Evolutionary conservation across 2,888 invertebrate genomes (phyloP), one percentile per base, ranked within the genome.

Genomic region (Anorthoa munda): DNA sequence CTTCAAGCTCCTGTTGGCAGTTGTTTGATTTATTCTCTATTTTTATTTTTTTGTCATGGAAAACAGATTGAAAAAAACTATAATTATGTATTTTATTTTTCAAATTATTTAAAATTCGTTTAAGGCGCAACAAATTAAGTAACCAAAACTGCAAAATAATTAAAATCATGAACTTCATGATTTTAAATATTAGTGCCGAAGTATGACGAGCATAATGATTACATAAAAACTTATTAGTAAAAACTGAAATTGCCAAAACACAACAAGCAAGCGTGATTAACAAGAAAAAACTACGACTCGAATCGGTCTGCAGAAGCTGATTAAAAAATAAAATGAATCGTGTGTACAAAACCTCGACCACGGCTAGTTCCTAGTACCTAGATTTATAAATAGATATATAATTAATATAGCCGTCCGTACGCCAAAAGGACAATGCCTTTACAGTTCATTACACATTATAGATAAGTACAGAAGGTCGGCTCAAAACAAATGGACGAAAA

Each of bases 391-490:
- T 23, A 59, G 26, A 50, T n/a, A 4, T 59, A 45, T 51, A 64
- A 48, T 39, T n/a, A 59, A 56, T 56, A 56, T 18, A 78, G 48
- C 13, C 12, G 15, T 55, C n/a, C n/a, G 61, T 46, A 13, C 23
- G 51, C 51, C 48, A 17, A 45, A 53, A 55, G 63, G 23, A 74
- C 31, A 70, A 79, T 72, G 69, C 67, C 76, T 58, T 55, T 23
- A n/a, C 15, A 45, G 53, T 23, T 39, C 9, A 64, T 64, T 39
- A 15, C 39, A 68, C 15, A n/a, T 26, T 11, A 21, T 50, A 21
- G 1, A 5, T 18, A 12, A 13, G 0, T 17, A 15, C 26, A 69
- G 51, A 69, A 66, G 51, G 12, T n/a, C 2, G 7, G 7, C 39
- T 53, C 0, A 15, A 12, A n/a, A 45, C 39, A 68, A 55, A 55